Conservation (phyloP, 2,797 vertebrate genomes). For the Molossus alvarezi region DNA sequence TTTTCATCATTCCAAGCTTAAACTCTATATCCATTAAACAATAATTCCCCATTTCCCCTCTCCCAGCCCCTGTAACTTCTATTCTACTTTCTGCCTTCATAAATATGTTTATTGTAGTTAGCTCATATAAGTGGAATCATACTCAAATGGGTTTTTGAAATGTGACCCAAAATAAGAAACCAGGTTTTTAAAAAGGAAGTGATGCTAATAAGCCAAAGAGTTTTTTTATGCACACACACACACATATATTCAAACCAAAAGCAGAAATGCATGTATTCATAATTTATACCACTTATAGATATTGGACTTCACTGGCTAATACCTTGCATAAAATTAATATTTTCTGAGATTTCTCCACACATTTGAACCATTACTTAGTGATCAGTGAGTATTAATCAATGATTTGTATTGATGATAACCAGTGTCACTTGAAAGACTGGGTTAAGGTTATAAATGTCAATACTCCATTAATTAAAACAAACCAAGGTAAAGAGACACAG, state of each 20-base stretch:
- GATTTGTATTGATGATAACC: conserved; percentile 27
- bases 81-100: not conserved
- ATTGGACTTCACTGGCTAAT: not conserved
- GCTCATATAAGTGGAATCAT: not conserved
- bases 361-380: not conserved
- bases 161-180: not conserved
- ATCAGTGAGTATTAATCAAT: conserved; percentile 1
- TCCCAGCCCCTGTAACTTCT: not conserved
- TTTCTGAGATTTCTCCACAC: not conserved
- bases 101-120: conserved; percentile 17
- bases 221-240: not conserved
- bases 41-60: not conserved
- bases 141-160: not conserved
- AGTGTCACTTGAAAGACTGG: not conserved
- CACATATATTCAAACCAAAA: not conserved
- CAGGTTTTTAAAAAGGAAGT: not conserved
- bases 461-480: conserved; percentile 10
- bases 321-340: not conserved
- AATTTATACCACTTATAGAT: not conserved
- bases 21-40: not conserved
- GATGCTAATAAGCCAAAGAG: not conserved
- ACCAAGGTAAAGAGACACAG: not conserved
- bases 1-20: conserved; percentile 29
- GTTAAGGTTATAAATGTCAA: conserved; percentile 22
- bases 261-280: conserved; percentile 21